Base-by-base conservation (phyloP, 2,888 invertebrate species). In the Catocala sponsa region DNA sequence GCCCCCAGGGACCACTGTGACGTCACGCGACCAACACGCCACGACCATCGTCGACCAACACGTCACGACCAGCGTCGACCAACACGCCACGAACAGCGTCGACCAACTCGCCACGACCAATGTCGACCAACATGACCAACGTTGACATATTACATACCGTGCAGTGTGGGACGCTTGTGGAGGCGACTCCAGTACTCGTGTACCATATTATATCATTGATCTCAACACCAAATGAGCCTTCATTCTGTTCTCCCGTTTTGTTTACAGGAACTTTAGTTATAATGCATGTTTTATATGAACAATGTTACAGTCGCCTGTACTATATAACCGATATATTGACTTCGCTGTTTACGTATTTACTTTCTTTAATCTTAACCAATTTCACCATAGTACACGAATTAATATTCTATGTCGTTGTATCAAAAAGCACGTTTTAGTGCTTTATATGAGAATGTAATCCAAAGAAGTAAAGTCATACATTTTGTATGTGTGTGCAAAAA, bases 161-260 rank as follows among this genome's bases (percentile, higher is more conserved):
- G 55, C 25, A 33, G 4, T 33, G 44, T 54, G 52, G 49, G 58
- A 44, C 49, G 44, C 13, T 35, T 44, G 52, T 43, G 33, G 38
- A 55, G 50, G 51, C 55, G 47, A 35, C 48, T 33, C 47, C 4
- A 41, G 42, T 57, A 41, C 62, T 55, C 47, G 59, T 59, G 51
- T 59, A 58, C 66, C 63, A 56, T 55, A 59, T 25, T 25, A 25
- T 63, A 66, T 66, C 68, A 82, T 83, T 87, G 87, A 87, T 87
- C 87, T 87, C 87, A 87, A 81, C 74, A 81, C 86, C 86, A 81
- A 85, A 86, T 72, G 84, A 84, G 83, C 84, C 84, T 82, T 84
- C 82, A 59, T 65, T 65, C 65, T 65, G 68, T 44, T 70, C 70
- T 67, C 69, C 67, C 62, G 66, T 51, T 55, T 48, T 63, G 61